Evolutionary conservation across 2,113 vertebrate genomes (phyloP).

Genomic region (Orthonyx spaldingii): DNA sequence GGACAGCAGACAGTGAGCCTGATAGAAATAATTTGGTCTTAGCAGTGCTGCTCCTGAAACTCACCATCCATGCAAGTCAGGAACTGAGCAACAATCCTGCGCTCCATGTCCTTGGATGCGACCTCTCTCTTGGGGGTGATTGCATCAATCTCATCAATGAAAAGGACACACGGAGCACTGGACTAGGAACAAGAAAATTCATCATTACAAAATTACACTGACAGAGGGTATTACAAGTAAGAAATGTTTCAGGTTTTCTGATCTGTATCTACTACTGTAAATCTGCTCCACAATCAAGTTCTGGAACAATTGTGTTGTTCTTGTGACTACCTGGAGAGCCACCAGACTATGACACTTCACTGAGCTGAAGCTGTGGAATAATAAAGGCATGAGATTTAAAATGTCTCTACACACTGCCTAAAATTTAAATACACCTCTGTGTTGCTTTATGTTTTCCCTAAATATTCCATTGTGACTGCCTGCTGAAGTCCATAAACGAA

Average conservation of each 20-base stretch:
- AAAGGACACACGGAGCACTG: constrained; percentile 88
- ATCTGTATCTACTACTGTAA: background rate
- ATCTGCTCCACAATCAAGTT: background rate
- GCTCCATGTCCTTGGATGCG: constrained; percentile 98
- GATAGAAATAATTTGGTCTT: background rate
- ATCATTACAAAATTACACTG: background rate
- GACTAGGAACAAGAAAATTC: constrained; percentile 60
- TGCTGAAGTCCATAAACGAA: background rate
- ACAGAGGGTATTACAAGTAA: background rate
- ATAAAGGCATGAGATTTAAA: background rate
- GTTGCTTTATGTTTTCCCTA: background rate
- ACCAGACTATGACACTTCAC: background rate
- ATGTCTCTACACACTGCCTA: background rate
- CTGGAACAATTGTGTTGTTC: background rate
- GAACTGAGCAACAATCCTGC: constrained; percentile 94
- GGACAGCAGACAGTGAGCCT: background rate
- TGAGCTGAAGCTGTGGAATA: background rate
- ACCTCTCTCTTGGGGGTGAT: constrained; percentile 95
- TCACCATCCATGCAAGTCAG: constrained; percentile 96
- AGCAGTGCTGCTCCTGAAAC: constrained; percentile 11
- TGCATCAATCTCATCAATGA: constrained; percentile 97
- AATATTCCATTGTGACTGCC: background rate
- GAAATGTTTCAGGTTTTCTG: background rate
- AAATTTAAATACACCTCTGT: background rate
- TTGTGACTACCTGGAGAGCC: background rate